These are phyloP conservation scores for Orchesella flavescens DNA, from an alignment of 2,888 invertebrate species.

Conservation along the genomic window DNA sequence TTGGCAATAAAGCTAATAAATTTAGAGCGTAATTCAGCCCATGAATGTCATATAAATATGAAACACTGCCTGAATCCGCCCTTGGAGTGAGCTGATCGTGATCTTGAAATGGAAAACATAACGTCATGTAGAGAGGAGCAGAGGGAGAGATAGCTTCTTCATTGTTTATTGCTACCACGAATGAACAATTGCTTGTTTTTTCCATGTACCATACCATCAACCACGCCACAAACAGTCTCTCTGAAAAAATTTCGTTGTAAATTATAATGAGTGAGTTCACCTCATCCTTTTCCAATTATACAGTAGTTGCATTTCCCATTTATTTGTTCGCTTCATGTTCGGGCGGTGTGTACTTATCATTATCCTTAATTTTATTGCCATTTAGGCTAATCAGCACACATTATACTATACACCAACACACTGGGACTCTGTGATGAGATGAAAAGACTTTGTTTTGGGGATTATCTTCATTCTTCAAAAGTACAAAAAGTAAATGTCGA, in stretches of 20 bases:
- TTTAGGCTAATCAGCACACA: constrained; percentile 45
- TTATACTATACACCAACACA: constrained; percentile 30
- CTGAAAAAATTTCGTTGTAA: no score
- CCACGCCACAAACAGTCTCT: no score
- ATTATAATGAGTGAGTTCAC: no score
- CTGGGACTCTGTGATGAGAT: constrained; percentile 11
- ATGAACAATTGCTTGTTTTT: no score
- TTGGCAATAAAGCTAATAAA: constrained; percentile 34
- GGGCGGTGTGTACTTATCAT: constrained; percentile 46
- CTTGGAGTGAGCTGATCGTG: neutral
- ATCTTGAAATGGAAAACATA: neutral
- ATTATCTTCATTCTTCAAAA: neutral
- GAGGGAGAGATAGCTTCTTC: no score
- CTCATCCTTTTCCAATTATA: no score
- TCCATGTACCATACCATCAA: no score
- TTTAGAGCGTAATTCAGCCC: neutral
- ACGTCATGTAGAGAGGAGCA: no score
- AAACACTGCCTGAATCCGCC: neutral
- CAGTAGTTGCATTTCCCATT: neutral
- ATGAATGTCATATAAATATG: constrained; percentile 5
- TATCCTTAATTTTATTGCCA: constrained; percentile 54
- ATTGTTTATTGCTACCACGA: no score
- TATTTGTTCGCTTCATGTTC: neutral
- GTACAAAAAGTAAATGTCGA: no score
- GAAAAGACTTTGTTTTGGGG: neutral